A percentile compares a stretch with the other conserved stretches of the same genome.
Evolutionary conservation across 2,888 invertebrate genomes (phyloP).

Genomic region (Furcula furcula): DNA sequence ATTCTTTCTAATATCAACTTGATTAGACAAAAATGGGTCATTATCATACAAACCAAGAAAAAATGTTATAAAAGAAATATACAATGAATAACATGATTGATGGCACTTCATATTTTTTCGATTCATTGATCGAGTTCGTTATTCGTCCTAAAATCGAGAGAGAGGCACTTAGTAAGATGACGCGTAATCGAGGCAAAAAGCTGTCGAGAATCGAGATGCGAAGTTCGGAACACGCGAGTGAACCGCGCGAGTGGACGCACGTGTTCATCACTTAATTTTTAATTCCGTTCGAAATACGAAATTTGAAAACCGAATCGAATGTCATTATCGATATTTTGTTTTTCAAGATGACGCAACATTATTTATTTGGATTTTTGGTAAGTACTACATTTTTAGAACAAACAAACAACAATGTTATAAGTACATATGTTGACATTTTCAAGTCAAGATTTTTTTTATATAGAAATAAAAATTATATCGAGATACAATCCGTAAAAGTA

Average conservation of each 20-base stretch:
- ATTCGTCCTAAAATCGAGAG: background rate
- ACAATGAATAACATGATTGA: no score
- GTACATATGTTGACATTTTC: no score
- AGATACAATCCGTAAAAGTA: no score
- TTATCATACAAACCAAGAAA: no score
- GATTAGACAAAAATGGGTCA: no score
- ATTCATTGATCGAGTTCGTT: background rate
- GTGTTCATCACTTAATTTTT: constrained; percentile 29
- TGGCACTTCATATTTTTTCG: background rate
- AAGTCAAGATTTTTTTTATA: no score
- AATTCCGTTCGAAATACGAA: constrained; percentile 15
- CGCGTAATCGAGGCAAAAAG: constrained; percentile 50
- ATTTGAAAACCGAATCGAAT: constrained; percentile 22
- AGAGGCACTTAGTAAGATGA: background rate
- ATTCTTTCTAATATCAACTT: no score
- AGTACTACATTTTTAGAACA: no score
- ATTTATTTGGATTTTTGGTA: constrained; percentile 47
- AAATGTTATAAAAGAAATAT: no score
- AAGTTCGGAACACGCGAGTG: constrained; percentile 46
- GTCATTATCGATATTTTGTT: constrained; percentile 21
- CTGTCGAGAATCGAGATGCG: constrained; percentile 38
- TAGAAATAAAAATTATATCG: no score
- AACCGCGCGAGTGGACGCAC: constrained; percentile 40
- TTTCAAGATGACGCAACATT: constrained; percentile 39
- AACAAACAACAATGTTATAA: no score